Conservation (phyloP, 2,888 invertebrate genomes). For the Hemistola chrysoprasaria region DNA sequence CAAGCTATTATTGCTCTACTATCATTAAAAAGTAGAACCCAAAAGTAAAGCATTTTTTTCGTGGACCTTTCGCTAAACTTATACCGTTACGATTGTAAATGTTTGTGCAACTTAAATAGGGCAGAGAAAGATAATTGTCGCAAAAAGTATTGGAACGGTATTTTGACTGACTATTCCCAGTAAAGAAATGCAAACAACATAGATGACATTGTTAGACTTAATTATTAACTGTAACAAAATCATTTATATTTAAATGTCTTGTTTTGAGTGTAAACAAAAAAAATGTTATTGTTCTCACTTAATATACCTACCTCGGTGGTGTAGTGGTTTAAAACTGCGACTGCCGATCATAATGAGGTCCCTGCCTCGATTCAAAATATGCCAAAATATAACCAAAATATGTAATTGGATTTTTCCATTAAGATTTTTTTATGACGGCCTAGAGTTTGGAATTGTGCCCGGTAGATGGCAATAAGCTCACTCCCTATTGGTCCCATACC, state of each 20-base stretch:
- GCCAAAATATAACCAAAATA: too few relatives aligned
- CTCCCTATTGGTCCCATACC: too few relatives aligned
- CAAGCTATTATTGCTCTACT: slow-evolving; percentile 55
- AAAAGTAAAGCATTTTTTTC: slow-evolving; percentile 58
- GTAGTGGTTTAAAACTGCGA: too few relatives aligned
- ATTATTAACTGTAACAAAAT: slow-evolving; percentile 34
- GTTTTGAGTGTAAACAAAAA: slow-evolving; percentile 4
- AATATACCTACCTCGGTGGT: too few relatives aligned
- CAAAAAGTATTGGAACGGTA: slow-evolving; percentile 51
- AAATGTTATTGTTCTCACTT: too few relatives aligned
- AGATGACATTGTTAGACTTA: too few relatives aligned
- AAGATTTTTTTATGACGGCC: too few relatives aligned
- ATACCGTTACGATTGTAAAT: slow-evolving; percentile 57
- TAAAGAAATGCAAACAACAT: slow-evolving; percentile 51
- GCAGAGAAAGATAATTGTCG: slow-evolving; percentile 40
- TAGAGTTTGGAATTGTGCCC: too few relatives aligned
- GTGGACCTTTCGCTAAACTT: slow-evolving; percentile 42
- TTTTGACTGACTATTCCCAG: slow-evolving; percentile 37
- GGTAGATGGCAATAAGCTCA: too few relatives aligned
- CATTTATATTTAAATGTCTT: slow-evolving; percentile 28
- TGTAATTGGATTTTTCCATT: too few relatives aligned
- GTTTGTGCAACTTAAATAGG: slow-evolving; percentile 51
- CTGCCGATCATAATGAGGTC: too few relatives aligned
- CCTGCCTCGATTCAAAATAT: too few relatives aligned
- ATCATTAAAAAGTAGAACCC: slow-evolving; percentile 75